Evolutionary conservation across 2,888 invertebrate species (phyloP).

Genomic region (Diabrotica balteata): DNA sequence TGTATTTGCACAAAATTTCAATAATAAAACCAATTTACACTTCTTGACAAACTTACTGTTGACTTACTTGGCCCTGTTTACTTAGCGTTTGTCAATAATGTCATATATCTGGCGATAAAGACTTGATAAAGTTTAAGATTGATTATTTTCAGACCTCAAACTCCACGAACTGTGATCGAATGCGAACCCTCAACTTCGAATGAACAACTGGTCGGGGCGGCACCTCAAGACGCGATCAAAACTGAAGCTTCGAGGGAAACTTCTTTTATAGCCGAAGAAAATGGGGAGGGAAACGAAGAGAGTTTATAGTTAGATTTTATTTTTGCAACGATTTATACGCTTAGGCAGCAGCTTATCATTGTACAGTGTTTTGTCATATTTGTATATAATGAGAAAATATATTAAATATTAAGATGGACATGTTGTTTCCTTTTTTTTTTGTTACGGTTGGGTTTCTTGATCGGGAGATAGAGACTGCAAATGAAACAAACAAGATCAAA

Average conservation of each 20-base stretch:
- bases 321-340: constrained; percentile 16
- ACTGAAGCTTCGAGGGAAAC: constrained; percentile 68
- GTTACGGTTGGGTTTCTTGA: too few species aligned
- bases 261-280: constrained; percentile 73
- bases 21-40: background rate
- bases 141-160: constrained; percentile 53
- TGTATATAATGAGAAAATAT: constrained; percentile 21
- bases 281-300: constrained; percentile 52
- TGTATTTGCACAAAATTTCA: too few species aligned
- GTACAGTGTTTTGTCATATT: constrained; percentile 18
- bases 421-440: too few species aligned
- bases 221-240: constrained; percentile 38
- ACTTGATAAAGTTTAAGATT: background rate
- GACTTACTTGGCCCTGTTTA: background rate
- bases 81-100: too few species aligned
- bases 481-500: too few species aligned
- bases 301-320: constrained; percentile 17
- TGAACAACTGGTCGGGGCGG: constrained; percentile 9
- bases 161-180: constrained; percentile 52
- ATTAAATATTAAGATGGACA: background rate
- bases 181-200: constrained; percentile 37
- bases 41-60: background rate
- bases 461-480: too few species aligned
- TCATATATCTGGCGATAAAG: too few species aligned
- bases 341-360: constrained; percentile 15